phyloP scores from a whole-genome alignment of 2,888 invertebrate genomes.

The Agonum fuliginosum region DNA sequence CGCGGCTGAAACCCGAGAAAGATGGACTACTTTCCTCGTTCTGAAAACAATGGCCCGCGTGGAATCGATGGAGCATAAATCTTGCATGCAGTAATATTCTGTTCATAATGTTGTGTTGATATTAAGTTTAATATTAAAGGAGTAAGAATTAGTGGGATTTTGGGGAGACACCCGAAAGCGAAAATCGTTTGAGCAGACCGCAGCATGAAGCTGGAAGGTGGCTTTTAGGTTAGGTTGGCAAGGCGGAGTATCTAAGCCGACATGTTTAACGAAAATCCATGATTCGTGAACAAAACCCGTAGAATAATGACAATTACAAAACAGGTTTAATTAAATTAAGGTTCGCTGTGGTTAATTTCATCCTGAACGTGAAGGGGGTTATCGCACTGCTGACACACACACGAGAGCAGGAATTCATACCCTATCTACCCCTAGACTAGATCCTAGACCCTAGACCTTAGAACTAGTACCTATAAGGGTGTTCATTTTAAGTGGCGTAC shows the following conservation, averaged over 20 bases:
- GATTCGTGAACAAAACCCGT: constrained; percentile 58
- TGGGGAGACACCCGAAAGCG: background rate
- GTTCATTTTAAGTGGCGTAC: no score
- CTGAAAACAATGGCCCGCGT: background rate
- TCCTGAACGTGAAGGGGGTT: constrained; percentile 52
- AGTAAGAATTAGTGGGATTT: constrained; percentile 27
- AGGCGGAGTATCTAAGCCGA: constrained; percentile 29
- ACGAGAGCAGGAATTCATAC: background rate
- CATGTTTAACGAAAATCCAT: constrained; percentile 58
- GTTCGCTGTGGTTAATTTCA: constrained; percentile 57
- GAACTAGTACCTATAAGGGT: no score
- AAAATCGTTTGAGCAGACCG: constrained; percentile 15
- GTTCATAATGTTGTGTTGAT: background rate
- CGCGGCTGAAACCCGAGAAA: constrained; percentile 1
- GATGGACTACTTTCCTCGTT: constrained; percentile 5
- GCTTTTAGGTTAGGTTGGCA: constrained; percentile 12
- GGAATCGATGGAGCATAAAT: constrained; percentile 1
- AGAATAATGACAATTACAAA: constrained; percentile 60
- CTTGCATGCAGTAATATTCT: constrained; percentile 1
- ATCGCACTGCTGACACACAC: constrained; percentile 16
- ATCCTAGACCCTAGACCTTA: no score
- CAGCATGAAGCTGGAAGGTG: constrained; percentile 21
- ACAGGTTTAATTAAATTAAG: constrained; percentile 59
- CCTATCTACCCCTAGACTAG: background rate
- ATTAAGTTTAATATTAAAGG: constrained; percentile 11